Evolutionary conservation across 92 coral and sea anemone species (phyloP).

Genomic region (Bergia puertoricense): DNA sequence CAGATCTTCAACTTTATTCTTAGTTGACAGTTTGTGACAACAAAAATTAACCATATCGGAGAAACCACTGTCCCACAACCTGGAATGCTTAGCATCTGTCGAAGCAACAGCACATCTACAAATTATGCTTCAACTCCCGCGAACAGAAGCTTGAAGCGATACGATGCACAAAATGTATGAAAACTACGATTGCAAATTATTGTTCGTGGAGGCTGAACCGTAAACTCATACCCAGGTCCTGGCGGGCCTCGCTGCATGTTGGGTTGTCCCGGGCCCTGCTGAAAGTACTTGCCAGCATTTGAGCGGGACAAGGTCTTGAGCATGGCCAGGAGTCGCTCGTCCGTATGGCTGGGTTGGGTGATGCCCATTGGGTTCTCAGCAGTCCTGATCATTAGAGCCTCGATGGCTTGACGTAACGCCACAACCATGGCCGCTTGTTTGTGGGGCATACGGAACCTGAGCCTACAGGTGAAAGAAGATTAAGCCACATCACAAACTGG

Average conservation of each 20-base stretch:
- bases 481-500: background rate
- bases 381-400: slow-evolving; percentile 81
- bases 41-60: too few relatives aligned
- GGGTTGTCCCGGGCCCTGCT: slow-evolving; percentile 65
- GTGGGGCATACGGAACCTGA: slow-evolving; percentile 89
- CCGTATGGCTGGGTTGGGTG: slow-evolving; percentile 78
- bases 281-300: slow-evolving; percentile 81
- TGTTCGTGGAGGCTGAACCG: background rate
- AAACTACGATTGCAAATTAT: background rate
- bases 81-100: too few relatives aligned
- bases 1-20: too few relatives aligned
- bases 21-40: too few relatives aligned
- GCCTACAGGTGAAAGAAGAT: slow-evolving; percentile 51
- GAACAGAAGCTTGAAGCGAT: too few relatives aligned
- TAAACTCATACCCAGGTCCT: slow-evolving; percentile 64
- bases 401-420: slow-evolving; percentile 92
- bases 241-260: slow-evolving; percentile 55
- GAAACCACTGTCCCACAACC: too few relatives aligned
- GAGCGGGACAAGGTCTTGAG: slow-evolving; percentile 86
- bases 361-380: slow-evolving; percentile 80
- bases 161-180: too few relatives aligned
- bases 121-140: too few relatives aligned
- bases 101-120: too few relatives aligned
- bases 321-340: slow-evolving; percentile 82
- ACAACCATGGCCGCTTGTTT: slow-evolving; percentile 94